A percentile compares a stretch with the other conserved stretches of the same genome.
Evolutionary conservation across 2,888 invertebrate genomes (phyloP).

Genomic region (Spodoptera littoralis): DNA sequence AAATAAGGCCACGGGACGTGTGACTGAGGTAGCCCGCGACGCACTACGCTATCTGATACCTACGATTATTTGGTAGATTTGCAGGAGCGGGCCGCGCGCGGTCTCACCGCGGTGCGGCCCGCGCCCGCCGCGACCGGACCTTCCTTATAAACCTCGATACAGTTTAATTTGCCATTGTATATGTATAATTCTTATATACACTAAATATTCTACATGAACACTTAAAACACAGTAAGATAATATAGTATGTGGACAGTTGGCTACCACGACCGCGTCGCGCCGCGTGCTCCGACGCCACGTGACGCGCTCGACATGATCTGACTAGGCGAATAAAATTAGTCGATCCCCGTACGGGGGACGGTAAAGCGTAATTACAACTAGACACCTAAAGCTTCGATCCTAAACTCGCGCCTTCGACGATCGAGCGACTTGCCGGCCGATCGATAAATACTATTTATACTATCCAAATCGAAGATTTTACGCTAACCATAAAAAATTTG

Average conservation of each 20-base stretch:
- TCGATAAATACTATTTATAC: slow-evolving; percentile 57
- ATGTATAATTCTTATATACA: slow-evolving; percentile 84
- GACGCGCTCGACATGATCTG: slow-evolving; percentile 79
- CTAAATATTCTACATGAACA: slow-evolving; percentile 85
- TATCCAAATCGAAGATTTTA: slow-evolving; percentile 60
- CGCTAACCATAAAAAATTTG: slow-evolving; percentile 61
- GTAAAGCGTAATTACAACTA: slow-evolving; percentile 83
- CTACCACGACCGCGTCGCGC: slow-evolving; percentile 73
- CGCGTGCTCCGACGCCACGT: slow-evolving; percentile 61
- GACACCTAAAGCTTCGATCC: slow-evolving; percentile 59
- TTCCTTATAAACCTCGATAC: slow-evolving; percentile 59
- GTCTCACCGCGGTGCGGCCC: slow-evolving; percentile 55
- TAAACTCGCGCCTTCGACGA: slow-evolving; percentile 42
- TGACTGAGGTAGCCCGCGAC: slow-evolving; percentile 88
- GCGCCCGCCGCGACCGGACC: slow-evolving; percentile 61
- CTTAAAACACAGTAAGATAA: slow-evolving; percentile 85
- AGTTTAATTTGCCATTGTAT: slow-evolving; percentile 70
- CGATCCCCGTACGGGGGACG: slow-evolving; percentile 74
- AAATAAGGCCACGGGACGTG: slow-evolving; percentile 85
- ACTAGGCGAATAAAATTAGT: slow-evolving; percentile 83
- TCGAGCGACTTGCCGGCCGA: slow-evolving; percentile 48
- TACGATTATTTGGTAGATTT: slow-evolving; percentile 69
- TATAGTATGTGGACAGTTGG: slow-evolving; percentile 83
- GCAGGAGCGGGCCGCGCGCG: slow-evolving; percentile 58
- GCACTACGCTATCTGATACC: slow-evolving; percentile 73